A percentile compares a stretch with the other conserved stretches of the same genome.
Conservation (phyloP, 2,888 invertebrate genomes). For the Carabus problematicus region DNA sequence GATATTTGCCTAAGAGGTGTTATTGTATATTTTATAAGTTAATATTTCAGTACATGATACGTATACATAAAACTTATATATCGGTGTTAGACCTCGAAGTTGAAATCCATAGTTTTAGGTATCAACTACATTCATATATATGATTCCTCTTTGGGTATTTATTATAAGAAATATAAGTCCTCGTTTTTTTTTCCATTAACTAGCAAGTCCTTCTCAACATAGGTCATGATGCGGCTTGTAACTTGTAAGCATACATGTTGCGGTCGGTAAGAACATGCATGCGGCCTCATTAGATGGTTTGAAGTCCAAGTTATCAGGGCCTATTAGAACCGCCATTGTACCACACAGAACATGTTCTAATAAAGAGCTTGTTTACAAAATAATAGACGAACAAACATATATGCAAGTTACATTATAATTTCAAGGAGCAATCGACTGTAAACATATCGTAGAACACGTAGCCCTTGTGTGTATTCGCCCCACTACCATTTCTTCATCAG, state of each 20-base stretch:
- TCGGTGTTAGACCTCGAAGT: no score
- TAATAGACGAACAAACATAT: constrained; percentile 53
- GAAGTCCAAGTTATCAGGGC: constrained; percentile 30
- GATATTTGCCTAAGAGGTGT: no score
- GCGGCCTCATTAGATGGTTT: constrained; percentile 29
- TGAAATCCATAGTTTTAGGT: no score
- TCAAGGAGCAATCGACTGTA: constrained; percentile 46
- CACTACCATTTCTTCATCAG: no score
- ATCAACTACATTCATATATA: constrained; percentile 4
- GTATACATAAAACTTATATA: no score
- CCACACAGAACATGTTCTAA: constrained; percentile 49
- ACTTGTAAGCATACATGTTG: constrained; percentile 33
- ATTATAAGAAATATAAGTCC: no score
- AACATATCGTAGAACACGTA: constrained; percentile 41
- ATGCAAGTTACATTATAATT: constrained; percentile 48
- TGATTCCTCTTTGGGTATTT: background rate
- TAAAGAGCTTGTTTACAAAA: constrained; percentile 59
- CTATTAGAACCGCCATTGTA: constrained; percentile 37
- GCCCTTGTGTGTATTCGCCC: no score
- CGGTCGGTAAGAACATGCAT: constrained; percentile 23
- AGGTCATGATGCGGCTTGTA: constrained; percentile 30
- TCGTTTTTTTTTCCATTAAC: background rate
- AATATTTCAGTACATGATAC: no score
- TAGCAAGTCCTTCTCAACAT: background rate
- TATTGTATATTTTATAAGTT: background rate